Base-by-base conservation (phyloP, 2,797 vertebrate genomes). In the Perodicticus potto region DNA sequence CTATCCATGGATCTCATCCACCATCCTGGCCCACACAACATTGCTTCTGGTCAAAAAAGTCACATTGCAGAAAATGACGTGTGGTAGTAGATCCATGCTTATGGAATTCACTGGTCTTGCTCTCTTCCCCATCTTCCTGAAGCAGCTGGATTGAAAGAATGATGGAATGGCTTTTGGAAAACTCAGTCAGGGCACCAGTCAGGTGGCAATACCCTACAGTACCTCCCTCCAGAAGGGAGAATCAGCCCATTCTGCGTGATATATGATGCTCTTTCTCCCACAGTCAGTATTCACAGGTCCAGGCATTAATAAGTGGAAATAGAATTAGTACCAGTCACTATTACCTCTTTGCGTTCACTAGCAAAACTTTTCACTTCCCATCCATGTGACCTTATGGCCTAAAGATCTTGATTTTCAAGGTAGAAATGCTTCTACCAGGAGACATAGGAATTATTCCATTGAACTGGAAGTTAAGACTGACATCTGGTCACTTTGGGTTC, bases 41-140 rank as follows among this genome's bases (percentile, higher is more conserved):
- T n/a, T 91, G 67, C 25, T 94, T 81, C 86, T 72, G 55, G 73
- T 55, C 40, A 82, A 86, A 19, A 53, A 69, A 88, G 57, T 91
- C 37, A 89, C 55, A 59, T 87, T 55, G 76, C 20, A 72, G 59
- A 27, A 80, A 49, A 7, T 67, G 23, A 65, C 13, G 29, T 61
- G 69, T 59, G 55, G 23, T 16, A 82, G 29, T 37, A 17, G 70
- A 61, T n/a, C 23, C 61, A 53, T 16, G 14, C 12, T 55, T 78
- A 74, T 19, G 32, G 27, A 69, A 57, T 73, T 74, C 29, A 49
- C 22, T 37, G 9, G 49, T 74, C 45, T 86, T 43, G 63, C 20
- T 82, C 25, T 40, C 55, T 83, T 63, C 25, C 12, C 78, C 0
- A 12, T 45, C 22, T 74, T 85, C 27, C 77, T 76, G 73, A 78